Evolutionary conservation across 2,797 vertebrate genomes (phyloP).

Genomic region (Menidia menidia): DNA sequence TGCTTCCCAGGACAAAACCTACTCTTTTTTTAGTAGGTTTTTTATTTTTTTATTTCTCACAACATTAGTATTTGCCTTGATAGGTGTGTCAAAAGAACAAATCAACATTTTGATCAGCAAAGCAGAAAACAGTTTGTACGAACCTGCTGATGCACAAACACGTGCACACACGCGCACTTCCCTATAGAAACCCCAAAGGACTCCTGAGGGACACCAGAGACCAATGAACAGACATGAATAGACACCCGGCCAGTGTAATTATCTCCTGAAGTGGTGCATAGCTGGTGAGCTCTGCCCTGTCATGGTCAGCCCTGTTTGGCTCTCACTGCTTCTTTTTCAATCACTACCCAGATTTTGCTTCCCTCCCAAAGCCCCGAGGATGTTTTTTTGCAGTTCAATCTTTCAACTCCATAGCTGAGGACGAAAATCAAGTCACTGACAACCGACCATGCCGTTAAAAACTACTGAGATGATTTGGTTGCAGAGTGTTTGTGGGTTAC

Average conservation of each 20-base stretch:
- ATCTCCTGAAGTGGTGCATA: constrained; percentile 79
- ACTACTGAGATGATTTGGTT: constrained; percentile 74
- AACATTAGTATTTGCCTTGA: constrained; percentile 39
- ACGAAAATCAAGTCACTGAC: constrained; percentile 73
- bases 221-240: constrained; percentile 65
- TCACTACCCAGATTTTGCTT: constrained; percentile 65
- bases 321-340: constrained; percentile 52
- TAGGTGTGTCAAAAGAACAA: constrained; percentile 35
- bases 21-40: not conserved
- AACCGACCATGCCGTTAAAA: constrained; percentile 74
- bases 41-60: not conserved
- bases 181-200: constrained; percentile 42
- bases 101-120: constrained; percentile 44
- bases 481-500: constrained; percentile 16
- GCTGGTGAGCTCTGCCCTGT: constrained; percentile 59
- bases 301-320: constrained; percentile 59
- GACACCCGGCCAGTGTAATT: constrained; percentile 78
- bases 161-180: constrained; percentile 9
- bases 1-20: not conserved
- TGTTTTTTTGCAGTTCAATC: constrained; percentile 76
- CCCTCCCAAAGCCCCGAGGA: constrained; percentile 57
- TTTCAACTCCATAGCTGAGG: constrained; percentile 71
- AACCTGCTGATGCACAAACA: constrained; percentile 21
- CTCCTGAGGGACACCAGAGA: constrained; percentile 67
- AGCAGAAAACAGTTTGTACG: constrained; percentile 36